phyloP scores from a whole-genome alignment of 2,888 invertebrate species.

The Patella pellucida region DNA sequence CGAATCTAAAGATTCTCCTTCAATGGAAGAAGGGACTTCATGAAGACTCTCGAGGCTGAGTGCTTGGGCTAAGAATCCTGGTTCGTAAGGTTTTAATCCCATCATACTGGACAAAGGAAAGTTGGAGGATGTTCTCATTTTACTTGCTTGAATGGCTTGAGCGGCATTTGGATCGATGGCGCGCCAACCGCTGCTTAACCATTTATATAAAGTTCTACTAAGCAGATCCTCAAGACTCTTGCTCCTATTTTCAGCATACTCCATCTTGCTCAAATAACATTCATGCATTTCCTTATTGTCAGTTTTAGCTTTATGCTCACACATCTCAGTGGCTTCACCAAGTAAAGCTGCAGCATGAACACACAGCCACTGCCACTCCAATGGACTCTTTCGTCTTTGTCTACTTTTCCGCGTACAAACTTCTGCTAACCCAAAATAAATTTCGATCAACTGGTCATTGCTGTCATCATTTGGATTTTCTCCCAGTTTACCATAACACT shows the following conservation, averaged over 20 bases:
- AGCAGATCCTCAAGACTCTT: constrained; percentile 57
- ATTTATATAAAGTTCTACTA: constrained; percentile 56
- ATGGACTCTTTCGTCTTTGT: constrained; percentile 57
- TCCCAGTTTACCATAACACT: constrained; percentile 47
- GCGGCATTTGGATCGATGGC: constrained; percentile 43
- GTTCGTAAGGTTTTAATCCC: constrained; percentile 33
- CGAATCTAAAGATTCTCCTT: constrained; percentile 21
- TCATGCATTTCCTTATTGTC: constrained; percentile 46
- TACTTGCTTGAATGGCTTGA: constrained; percentile 28
- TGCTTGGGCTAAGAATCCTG: constrained; percentile 36
- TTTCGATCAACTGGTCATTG: constrained; percentile 50
- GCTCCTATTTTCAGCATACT: constrained; percentile 48
- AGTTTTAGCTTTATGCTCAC: constrained; percentile 25
- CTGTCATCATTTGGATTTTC: constrained; percentile 48
- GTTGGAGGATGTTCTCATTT: constrained; percentile 45
- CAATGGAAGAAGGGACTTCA: constrained; percentile 29
- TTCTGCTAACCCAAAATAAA: constrained; percentile 56
- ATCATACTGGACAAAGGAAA: constrained; percentile 47
- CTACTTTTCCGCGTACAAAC: constrained; percentile 56
- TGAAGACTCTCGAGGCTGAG: constrained; percentile 44
- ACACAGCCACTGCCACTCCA: constrained; percentile 64
- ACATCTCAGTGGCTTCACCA: constrained; percentile 57
- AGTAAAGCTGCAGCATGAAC: constrained; percentile 62
- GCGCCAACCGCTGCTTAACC: constrained; percentile 56
- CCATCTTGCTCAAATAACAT: constrained; percentile 55